Percentiles rank a stretch among this genome's conserved stretches.
Evolutionary conservation across 1,140 invertebrate species (phyloP).

Genomic region (Leptinotarsa undecemlineata): DNA sequence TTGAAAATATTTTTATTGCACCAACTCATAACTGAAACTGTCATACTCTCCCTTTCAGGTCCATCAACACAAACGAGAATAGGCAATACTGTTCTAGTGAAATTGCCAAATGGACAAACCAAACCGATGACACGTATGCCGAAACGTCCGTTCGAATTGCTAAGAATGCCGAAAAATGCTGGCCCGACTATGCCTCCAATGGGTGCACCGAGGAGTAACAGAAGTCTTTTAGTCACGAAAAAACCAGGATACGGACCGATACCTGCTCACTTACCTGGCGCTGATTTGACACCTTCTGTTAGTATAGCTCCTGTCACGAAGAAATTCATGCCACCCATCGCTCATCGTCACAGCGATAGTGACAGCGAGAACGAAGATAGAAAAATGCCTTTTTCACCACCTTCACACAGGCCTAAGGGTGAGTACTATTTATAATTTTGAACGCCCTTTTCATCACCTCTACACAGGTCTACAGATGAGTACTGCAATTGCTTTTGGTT

Average conservation of each 20-base stretch:
- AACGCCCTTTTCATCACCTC: no score
- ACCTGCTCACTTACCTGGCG: slow-evolving; percentile 22
- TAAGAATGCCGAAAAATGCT: slow-evolving; percentile 50
- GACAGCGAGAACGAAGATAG: slow-evolving; percentile 48
- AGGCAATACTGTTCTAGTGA: slow-evolving; percentile 65
- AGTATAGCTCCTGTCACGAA: slow-evolving; percentile 60
- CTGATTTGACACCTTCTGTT: slow-evolving; percentile 59
- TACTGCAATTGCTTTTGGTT: no score
- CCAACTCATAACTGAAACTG: no score
- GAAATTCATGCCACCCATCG: slow-evolving; percentile 29
- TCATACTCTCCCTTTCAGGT: slow-evolving; percentile 21
- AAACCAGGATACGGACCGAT: background rate
- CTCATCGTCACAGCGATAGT: slow-evolving; percentile 43
- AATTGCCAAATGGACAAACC: slow-evolving; percentile 64
- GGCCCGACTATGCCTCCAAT: slow-evolving; percentile 38
- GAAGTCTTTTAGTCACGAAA: slow-evolving; percentile 35
- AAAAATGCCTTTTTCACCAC: slow-evolving; percentile 25
- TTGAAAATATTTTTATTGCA: no score
- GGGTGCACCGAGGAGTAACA: slow-evolving; percentile 35
- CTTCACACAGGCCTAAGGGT: slow-evolving; percentile 35
- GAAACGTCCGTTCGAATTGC: slow-evolving; percentile 55
- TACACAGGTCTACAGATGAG: no score
- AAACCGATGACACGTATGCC: slow-evolving; percentile 56
- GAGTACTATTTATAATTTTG: slow-evolving; percentile 22
- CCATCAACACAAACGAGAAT: slow-evolving; percentile 48